Conservation (phyloP, 1,140 invertebrate genomes). For the Belonocnema kinseyi region DNA sequence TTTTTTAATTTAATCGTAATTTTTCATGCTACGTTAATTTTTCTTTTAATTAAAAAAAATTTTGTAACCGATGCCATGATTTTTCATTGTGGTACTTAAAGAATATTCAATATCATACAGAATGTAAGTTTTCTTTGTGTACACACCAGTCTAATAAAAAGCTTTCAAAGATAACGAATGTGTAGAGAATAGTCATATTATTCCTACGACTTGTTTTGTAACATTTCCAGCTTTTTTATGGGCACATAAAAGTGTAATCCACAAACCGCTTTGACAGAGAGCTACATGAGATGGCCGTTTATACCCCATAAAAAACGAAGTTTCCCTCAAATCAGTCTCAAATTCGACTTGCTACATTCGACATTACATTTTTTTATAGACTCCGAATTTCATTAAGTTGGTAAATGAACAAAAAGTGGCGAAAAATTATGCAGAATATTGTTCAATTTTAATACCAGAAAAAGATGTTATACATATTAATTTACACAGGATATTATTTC, state of each 20-base stretch:
- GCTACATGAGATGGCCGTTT: background rate
- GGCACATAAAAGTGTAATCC: slow-evolving; percentile 3
- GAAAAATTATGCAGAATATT: background rate
- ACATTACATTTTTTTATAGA: background rate
- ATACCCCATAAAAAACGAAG: background rate
- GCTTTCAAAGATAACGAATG: background rate
- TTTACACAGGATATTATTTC: too few relatives aligned
- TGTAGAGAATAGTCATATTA: background rate
- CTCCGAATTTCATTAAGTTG: background rate
- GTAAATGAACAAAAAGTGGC: background rate
- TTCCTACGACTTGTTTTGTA: slow-evolving; percentile 14
- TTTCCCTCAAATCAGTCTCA: background rate
- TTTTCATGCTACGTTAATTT: too few relatives aligned
- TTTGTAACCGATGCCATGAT: too few relatives aligned
- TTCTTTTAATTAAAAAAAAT: too few relatives aligned
- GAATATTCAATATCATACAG: too few relatives aligned
- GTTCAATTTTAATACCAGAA: too few relatives aligned
- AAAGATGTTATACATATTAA: too few relatives aligned
- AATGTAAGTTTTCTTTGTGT: too few relatives aligned
- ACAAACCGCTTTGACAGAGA: background rate
- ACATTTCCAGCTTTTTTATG: background rate
- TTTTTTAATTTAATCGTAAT: too few relatives aligned
- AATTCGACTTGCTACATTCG: background rate
- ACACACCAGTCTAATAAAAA: background rate
- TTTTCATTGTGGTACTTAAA: too few relatives aligned